These are phyloP conservation scores for Manis crassicaudata DNA, from an alignment of 2,797 vertebrate genomes.

Conservation along the genomic window DNA sequence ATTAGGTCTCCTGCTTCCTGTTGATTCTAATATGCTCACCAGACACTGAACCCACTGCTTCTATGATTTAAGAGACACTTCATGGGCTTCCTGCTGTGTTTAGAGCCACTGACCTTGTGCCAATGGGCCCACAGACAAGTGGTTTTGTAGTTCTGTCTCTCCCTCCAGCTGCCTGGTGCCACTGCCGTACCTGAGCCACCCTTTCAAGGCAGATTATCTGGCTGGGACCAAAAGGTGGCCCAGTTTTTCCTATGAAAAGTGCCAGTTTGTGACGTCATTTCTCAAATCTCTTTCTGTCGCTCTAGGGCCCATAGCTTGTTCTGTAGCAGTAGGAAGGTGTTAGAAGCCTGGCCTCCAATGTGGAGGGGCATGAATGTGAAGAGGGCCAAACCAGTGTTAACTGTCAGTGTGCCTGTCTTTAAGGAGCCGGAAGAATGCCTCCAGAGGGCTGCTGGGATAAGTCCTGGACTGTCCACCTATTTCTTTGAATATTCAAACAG, in stretches of 20 bases:
- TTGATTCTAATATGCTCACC: neutral
- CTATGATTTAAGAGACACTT: neutral
- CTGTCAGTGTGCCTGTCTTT: neutral
- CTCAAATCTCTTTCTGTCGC: neutral
- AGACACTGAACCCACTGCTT: neutral
- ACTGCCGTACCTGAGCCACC: neutral
- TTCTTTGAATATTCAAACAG: neutral
- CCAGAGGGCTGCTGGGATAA: neutral
- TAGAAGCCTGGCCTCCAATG: neutral
- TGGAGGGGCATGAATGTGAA: neutral
- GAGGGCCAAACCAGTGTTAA: neutral
- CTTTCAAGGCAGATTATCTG: constrained; percentile 10
- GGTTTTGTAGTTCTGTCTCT: neutral
- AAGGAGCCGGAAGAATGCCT: neutral
- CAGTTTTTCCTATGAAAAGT: neutral
- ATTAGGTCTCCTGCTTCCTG: neutral
- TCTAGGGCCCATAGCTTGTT: neutral
- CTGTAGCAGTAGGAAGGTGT: constrained; percentile 23
- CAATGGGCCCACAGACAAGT: neutral
- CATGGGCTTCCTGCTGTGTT: neutral
- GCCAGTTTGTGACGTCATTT: neutral
- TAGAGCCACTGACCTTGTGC: neutral
- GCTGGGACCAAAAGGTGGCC: neutral
- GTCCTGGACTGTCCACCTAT: neutral
- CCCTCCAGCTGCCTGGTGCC: neutral